These are phyloP conservation scores for Arnoldichthys spilopterus DNA, from an alignment of 2,797 vertebrate species.

Conservation along the genomic window DNA sequence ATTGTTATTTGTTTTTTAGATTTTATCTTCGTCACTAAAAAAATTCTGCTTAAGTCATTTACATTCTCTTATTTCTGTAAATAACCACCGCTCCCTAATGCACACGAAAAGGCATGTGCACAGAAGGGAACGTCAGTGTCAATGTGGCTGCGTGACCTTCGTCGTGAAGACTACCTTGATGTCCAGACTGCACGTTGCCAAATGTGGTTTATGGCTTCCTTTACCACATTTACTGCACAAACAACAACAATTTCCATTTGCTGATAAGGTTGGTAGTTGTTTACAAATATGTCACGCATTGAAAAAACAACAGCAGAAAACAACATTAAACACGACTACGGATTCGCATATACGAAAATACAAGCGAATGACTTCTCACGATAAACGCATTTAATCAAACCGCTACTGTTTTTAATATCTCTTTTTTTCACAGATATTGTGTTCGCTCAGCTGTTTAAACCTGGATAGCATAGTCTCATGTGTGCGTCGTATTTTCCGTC, in stretches of 20 bases:
- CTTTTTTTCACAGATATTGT: neutral
- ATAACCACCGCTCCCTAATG: neutral
- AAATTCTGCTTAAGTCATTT: neutral
- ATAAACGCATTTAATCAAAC: too few species aligned
- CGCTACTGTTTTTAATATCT: neutral
- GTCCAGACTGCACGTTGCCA: neutral
- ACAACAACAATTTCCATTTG: neutral
- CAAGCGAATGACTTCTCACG: too few species aligned
- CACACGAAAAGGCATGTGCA: neutral
- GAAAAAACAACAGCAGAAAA: too few species aligned
- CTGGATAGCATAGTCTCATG: too few species aligned
- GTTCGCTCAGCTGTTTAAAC: neutral
- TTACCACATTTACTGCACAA: neutral
- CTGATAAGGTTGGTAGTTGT: too few species aligned
- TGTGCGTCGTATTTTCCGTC: too few species aligned
- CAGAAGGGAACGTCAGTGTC: conserved; percentile 5
- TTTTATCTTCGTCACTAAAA: neutral
- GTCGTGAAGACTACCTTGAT: conserved; percentile 6
- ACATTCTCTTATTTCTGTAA: neutral
- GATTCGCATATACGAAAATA: too few species aligned
- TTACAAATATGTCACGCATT: neutral
- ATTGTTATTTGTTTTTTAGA: too few species aligned
- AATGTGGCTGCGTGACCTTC: conserved; percentile 3
- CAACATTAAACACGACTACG: too few species aligned
- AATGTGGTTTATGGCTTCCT: neutral